A percentile compares a stretch with the other conserved stretches of the same genome.
phyloP scores from a whole-genome alignment of 30 jellyfish, hydroid and myxozoan species.

The Pelagia noctiluca region DNA sequence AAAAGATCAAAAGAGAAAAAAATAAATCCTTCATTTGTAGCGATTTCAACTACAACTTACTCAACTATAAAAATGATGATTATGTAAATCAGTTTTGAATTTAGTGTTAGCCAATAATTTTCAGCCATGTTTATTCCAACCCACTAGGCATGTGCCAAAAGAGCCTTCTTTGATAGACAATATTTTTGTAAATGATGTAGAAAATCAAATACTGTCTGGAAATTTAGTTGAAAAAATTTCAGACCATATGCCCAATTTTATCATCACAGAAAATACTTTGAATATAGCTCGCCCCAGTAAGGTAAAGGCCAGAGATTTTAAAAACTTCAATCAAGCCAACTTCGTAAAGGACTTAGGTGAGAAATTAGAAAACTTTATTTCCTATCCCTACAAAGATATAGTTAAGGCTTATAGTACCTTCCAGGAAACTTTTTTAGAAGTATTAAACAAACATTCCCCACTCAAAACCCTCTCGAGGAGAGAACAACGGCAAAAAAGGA shows the following conservation, averaged over 20 bases:
- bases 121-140: neutral
- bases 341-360: neutral
- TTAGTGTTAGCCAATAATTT: neutral
- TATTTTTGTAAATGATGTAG: neutral
- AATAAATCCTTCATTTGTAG: neutral
- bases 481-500: slow-evolving; percentile 5
- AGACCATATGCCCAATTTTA: slow-evolving; percentile 1
- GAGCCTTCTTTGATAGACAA: neutral
- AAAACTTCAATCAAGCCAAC: neutral
- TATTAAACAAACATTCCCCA: neutral
- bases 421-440: neutral
- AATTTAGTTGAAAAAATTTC: neutral
- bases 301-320: neutral
- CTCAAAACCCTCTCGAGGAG: neutral
- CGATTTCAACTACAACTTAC: neutral
- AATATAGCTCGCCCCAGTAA: neutral
- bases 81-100: neutral
- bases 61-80: neutral
- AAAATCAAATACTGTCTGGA: neutral
- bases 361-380: neutral
- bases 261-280: neutral
- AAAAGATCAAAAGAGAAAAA: neutral
- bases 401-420: neutral
- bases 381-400: neutral
- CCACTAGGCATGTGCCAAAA: slow-evolving; percentile 1